phyloP scores from a whole-genome alignment of 2,113 vertebrate species.

The Rissa tridactyla region DNA sequence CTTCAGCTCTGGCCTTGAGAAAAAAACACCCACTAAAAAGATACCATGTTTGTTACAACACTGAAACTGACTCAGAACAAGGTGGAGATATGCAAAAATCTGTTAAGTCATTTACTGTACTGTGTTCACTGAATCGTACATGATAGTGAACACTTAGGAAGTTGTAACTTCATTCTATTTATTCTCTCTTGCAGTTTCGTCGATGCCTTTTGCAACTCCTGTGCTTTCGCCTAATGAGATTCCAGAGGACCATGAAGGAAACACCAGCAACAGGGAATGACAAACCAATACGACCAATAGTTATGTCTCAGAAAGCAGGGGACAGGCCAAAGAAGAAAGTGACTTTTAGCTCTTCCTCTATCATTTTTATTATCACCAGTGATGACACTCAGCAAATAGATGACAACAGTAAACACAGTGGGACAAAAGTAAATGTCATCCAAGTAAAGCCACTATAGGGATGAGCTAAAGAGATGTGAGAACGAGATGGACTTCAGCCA shows the following conservation, averaged over 20 bases:
- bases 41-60: neutral
- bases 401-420: slow-evolving; percentile 59
- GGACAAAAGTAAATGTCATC: slow-evolving; percentile 78
- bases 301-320: slow-evolving; percentile 74
- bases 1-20: neutral
- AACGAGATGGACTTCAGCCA: neutral
- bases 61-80: neutral
- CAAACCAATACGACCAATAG: slow-evolving; percentile 81
- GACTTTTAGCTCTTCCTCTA: slow-evolving; percentile 90
- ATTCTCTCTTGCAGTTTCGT: slow-evolving; percentile 79
- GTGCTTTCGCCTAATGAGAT: slow-evolving; percentile 79
- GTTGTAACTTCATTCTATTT: neutral
- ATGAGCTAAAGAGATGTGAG: neutral
- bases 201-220: slow-evolving; percentile 84
- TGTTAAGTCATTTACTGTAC: neutral
- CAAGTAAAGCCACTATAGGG: slow-evolving; percentile 84
- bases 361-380: slow-evolving; percentile 90
- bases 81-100: neutral
- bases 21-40: neutral
- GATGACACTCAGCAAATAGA: slow-evolving; percentile 79
- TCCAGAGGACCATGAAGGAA: slow-evolving; percentile 77
- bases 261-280: slow-evolving; percentile 65
- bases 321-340: slow-evolving; percentile 89
- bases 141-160: neutral
- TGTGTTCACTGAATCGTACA: neutral